phyloP scores from a whole-genome alignment of 2,888 invertebrate genomes.

The Bombylius major region DNA sequence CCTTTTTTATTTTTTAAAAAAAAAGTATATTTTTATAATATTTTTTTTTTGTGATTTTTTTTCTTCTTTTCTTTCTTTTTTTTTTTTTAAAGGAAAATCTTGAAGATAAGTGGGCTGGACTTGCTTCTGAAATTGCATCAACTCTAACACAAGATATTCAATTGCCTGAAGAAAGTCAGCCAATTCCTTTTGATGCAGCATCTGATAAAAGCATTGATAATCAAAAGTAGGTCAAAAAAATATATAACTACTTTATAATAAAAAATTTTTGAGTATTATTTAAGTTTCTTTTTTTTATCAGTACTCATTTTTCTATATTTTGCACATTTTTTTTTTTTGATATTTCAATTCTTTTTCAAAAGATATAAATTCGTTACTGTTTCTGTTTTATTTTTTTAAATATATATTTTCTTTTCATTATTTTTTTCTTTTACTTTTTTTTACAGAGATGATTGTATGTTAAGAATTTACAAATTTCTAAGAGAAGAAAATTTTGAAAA shows the following conservation, averaged over 20 bases:
- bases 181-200: slow-evolving; percentile 75
- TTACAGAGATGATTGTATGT: slow-evolving; percentile 73
- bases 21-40: too few relatives aligned
- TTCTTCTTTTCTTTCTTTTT: too few relatives aligned
- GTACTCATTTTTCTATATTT: slow-evolving; percentile 11
- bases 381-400: too few relatives aligned
- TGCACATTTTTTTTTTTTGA: background rate
- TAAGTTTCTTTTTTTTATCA: slow-evolving; percentile 13
- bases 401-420: slow-evolving; percentile 6
- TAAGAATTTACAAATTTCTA: slow-evolving; percentile 66
- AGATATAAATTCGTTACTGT: too few relatives aligned
- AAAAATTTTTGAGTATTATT: background rate
- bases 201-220: slow-evolving; percentile 74
- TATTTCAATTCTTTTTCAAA: slow-evolving; percentile 10
- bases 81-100: slow-evolving; percentile 24
- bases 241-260: background rate
- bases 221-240: slow-evolving; percentile 55
- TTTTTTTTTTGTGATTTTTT: too few relatives aligned
- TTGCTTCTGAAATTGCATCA: slow-evolving; percentile 47
- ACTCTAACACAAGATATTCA: slow-evolving; percentile 41
- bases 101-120: slow-evolving; percentile 52
- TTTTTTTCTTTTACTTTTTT: slow-evolving; percentile 17
- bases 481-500: slow-evolving; percentile 58
- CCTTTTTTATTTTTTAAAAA: too few relatives aligned
- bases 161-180: slow-evolving; percentile 39